Conservation (phyloP, 2,888 invertebrate genomes). For the Meloe dianella region DNA sequence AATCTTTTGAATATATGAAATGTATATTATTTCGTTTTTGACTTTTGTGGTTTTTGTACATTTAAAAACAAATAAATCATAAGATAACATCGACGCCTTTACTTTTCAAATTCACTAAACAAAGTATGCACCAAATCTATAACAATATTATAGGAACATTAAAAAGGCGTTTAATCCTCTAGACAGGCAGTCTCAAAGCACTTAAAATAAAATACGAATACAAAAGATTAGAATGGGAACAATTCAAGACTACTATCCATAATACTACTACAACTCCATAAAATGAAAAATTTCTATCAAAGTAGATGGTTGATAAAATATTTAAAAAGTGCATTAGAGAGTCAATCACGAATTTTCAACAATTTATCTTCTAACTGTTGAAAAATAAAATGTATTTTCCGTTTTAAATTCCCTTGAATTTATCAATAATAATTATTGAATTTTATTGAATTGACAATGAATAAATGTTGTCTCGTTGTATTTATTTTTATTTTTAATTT, state of each 20-base stretch:
- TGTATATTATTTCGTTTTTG: not conserved
- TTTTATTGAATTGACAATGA: slow-evolving; percentile 4
- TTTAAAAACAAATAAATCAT: slow-evolving; percentile 9
- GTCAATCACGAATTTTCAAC: not conserved
- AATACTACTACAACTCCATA: not conserved
- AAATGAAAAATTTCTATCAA: not conserved
- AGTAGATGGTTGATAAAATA: not conserved
- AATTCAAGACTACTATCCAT: not conserved
- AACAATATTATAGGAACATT: slow-evolving; percentile 7
- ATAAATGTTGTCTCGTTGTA: not conserved
- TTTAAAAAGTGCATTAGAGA: not conserved
- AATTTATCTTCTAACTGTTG: not conserved
- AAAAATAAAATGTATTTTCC: not conserved
- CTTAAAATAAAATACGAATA: slow-evolving; percentile 11
- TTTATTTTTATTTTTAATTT: not conserved
- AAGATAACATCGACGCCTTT: slow-evolving; percentile 3
- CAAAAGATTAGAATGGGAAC: slow-evolving; percentile 10
- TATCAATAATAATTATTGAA: not conserved
- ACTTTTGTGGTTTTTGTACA: not conserved
- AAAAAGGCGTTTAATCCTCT: slow-evolving; percentile 11
- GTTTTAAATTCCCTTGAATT: not conserved
- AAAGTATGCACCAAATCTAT: slow-evolving; percentile 13
- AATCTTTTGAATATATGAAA: not conserved
- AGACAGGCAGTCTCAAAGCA: slow-evolving; percentile 1
- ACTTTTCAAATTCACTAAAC: not conserved